phyloP scores from a whole-genome alignment of 2,797 vertebrate genomes.

The Microhierax caerulescens region DNA sequence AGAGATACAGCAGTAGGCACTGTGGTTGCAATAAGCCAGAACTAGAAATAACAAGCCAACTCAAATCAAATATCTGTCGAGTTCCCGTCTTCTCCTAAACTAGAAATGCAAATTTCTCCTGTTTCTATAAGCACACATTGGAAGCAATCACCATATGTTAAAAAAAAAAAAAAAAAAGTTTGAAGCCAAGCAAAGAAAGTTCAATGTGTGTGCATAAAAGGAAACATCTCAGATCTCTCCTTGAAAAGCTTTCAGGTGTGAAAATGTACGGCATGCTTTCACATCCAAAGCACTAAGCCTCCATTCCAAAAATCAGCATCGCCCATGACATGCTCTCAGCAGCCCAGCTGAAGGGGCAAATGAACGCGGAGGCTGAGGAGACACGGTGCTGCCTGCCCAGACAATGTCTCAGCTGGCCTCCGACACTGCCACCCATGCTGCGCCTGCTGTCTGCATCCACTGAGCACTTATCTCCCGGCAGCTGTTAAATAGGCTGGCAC shows the following conservation, averaged over 20 bases:
- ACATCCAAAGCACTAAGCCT: background rate
- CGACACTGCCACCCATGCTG: background rate
- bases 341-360: background rate
- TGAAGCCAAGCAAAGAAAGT: constrained; percentile 44
- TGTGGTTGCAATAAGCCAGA: constrained; percentile 27
- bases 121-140: constrained; percentile 24
- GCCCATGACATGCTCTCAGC: rapidly evolving
- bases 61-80: constrained; percentile 56
- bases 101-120: constrained; percentile 41
- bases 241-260: constrained; percentile 40
- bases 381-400: background rate
- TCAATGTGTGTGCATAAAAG: background rate
- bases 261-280: background rate
- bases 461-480: background rate
- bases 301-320: background rate
- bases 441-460: background rate
- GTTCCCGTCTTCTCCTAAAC: background rate
- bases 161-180: background rate
- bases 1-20: constrained; percentile 23
- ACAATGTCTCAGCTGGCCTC: background rate
- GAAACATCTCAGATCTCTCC: background rate
- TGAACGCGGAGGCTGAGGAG: background rate
- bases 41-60: constrained; percentile 51
- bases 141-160: constrained; percentile 2
- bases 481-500: constrained; percentile 11